Conservation (phyloP, 1,140 invertebrate genomes). For the Bombus turneri region DNA sequence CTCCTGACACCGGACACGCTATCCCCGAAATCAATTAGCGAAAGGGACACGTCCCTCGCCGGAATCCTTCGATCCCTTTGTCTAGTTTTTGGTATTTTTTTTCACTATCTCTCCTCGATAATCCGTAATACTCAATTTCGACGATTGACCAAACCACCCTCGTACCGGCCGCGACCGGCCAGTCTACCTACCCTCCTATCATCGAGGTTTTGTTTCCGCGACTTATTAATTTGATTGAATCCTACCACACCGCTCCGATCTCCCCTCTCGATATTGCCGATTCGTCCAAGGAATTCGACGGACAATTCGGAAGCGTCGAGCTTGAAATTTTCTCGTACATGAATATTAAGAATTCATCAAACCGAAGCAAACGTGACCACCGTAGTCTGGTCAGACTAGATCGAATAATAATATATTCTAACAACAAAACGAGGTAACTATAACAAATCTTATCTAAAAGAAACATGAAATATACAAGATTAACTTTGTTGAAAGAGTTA, state of each 20-base stretch:
- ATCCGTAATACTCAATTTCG: slow-evolving; percentile 82
- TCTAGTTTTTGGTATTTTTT: slow-evolving; percentile 53
- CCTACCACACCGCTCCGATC: slow-evolving; percentile 42
- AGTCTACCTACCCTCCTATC: slow-evolving; percentile 60
- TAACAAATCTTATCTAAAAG: neutral
- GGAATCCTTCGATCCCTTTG: slow-evolving; percentile 68
- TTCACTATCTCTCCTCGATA: slow-evolving; percentile 68
- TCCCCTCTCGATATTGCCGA: slow-evolving; percentile 27
- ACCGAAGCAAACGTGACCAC: neutral
- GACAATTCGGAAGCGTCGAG: neutral
- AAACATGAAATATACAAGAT: neutral
- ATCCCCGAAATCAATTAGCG: slow-evolving; percentile 67
- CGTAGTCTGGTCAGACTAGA: neutral
- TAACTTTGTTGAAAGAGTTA: neutral
- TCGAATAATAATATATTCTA: neutral
- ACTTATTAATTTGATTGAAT: slow-evolving; percentile 82
- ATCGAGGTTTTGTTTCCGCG: slow-evolving; percentile 77
- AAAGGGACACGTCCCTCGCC: slow-evolving; percentile 67
- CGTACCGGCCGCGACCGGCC: slow-evolving; percentile 75
- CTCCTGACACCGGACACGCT: slow-evolving; percentile 57
- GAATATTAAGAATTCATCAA: neutral
- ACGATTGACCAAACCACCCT: slow-evolving; percentile 80
- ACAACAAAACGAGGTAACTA: neutral
- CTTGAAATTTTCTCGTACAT: neutral
- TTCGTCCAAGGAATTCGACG: slow-evolving; percentile 9